A percentile compares a stretch with the other conserved stretches of the same genome.
These are phyloP conservation scores for Macropus fuliginosus DNA, from an alignment of 2,797 vertebrate genomes.

Conservation along the genomic window DNA sequence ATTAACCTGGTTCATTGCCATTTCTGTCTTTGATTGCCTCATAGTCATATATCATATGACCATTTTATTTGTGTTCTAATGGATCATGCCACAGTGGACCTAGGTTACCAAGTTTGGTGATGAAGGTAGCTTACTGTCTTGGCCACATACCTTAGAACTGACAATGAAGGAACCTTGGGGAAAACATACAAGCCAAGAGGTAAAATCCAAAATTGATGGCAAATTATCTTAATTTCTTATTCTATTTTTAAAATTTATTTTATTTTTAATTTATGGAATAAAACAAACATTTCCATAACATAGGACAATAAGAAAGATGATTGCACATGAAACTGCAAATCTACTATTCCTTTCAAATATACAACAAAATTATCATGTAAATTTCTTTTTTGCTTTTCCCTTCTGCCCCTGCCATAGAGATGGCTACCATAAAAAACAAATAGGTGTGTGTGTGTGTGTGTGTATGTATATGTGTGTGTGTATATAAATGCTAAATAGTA, in stretches of 20 bases:
- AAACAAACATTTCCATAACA: background rate
- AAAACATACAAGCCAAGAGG: conserved; percentile 34
- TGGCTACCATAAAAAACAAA: background rate
- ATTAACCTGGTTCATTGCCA: conserved; percentile 30
- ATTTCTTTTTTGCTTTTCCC: background rate
- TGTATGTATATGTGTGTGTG: too few species aligned
- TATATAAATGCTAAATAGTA: too few species aligned
- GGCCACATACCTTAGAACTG: background rate
- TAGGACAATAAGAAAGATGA: background rate
- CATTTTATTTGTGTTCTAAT: conserved; percentile 48
- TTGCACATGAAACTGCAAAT: background rate
- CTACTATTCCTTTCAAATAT: background rate
- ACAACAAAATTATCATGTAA: background rate
- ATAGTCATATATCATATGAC: conserved; percentile 50
- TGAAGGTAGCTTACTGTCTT: background rate
- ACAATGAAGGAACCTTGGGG: background rate
- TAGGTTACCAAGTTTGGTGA: conserved; percentile 40
- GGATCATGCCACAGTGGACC: conserved; percentile 18
- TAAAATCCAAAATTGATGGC: conserved; percentile 50
- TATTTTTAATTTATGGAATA: background rate
- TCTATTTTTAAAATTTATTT: background rate
- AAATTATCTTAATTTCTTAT: conserved; percentile 35
- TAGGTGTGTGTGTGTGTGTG: too few species aligned
- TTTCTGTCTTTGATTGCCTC: conserved; percentile 40
- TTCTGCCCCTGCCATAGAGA: background rate